Conservation (phyloP, 2,888 invertebrate species). For the Lepidochrysops patricia region DNA sequence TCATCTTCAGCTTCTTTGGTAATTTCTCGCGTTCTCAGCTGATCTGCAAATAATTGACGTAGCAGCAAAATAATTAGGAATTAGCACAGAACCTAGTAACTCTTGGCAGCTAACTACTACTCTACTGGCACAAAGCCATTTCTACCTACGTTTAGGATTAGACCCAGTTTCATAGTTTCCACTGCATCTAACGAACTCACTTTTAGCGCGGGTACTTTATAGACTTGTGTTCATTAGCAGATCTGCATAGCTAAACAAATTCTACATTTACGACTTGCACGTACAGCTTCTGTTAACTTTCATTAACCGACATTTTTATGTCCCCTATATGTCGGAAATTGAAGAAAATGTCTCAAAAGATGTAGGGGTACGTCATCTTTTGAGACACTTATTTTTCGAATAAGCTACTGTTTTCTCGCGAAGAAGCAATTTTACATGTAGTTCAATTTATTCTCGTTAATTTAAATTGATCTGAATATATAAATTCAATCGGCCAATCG, state of each 20-base stretch:
- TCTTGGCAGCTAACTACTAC: slow-evolving; percentile 48
- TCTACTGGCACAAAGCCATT: slow-evolving; percentile 52
- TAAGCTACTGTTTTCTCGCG: too few relatives aligned
- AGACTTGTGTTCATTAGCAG: not conserved
- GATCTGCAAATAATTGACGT: not conserved
- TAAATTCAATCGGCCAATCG: too few relatives aligned
- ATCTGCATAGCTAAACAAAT: not conserved
- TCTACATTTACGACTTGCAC: too few relatives aligned
- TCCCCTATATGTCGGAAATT: too few relatives aligned
- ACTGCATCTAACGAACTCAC: slow-evolving; percentile 31
- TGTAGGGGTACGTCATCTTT: too few relatives aligned
- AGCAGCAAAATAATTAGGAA: slow-evolving; percentile 36
- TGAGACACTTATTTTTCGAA: too few relatives aligned
- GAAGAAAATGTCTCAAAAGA: too few relatives aligned
- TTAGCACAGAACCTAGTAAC: slow-evolving; percentile 51
- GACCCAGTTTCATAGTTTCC: slow-evolving; percentile 39
- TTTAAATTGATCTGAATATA: too few relatives aligned
- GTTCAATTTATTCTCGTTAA: too few relatives aligned
- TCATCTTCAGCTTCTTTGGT: not conserved
- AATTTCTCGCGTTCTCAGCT: not conserved
- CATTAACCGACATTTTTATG: too few relatives aligned
- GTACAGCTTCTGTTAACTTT: too few relatives aligned
- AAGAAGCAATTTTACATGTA: too few relatives aligned
- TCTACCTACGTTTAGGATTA: slow-evolving; percentile 44
- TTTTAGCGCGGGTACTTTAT: slow-evolving; percentile 13